Percentiles rank a stretch among this genome's conserved stretches.
Evolutionary conservation across 2,888 invertebrate genomes (phyloP).

Genomic region (Thysanoteuthis rhombus): DNA sequence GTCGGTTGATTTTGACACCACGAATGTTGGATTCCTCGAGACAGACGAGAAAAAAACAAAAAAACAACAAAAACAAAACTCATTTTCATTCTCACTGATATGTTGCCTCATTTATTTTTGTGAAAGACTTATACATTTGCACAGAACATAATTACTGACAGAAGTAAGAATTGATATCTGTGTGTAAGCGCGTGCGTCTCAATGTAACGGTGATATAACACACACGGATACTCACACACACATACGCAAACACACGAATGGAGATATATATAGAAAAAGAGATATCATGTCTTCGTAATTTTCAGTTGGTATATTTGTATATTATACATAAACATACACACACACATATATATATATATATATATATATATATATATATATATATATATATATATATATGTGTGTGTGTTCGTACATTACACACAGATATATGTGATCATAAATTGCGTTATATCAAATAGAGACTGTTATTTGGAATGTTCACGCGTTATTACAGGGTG

Average conservation of each 20-base stretch:
- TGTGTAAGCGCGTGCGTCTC: background rate
- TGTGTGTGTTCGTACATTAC: no score
- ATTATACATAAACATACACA: no score
- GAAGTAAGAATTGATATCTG: background rate
- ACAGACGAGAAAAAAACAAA: no score
- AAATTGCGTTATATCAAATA: no score
- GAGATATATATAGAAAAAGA: background rate
- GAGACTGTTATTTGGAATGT: no score
- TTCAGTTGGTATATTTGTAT: no score
- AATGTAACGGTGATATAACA: background rate
- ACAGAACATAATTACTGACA: background rate
- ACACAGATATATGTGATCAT: no score
- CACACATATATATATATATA: background rate
- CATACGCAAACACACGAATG: background rate
- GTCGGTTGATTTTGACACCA: background rate
- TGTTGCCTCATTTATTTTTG: no score
- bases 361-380: background rate
- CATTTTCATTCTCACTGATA: background rate
- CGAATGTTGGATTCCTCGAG: background rate
- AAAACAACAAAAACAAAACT: no score
- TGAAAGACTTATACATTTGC: background rate
- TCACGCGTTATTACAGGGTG: no score
- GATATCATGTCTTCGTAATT: no score
- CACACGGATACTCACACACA: background rate
- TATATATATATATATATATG: no score